Base-by-base conservation (phyloP, 2,113 vertebrate species). In the Cyrtonyx montezumae region DNA sequence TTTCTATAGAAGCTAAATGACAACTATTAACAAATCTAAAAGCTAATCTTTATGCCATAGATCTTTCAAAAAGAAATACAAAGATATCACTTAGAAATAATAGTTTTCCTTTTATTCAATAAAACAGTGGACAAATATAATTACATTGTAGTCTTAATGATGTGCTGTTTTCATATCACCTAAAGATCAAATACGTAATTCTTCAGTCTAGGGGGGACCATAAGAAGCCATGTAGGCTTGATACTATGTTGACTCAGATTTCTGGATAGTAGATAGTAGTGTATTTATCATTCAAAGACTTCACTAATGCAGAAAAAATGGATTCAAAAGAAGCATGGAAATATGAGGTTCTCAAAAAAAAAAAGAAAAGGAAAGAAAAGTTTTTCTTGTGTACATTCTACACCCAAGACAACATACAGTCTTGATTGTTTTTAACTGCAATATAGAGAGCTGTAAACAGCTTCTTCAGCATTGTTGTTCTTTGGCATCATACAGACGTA, bases 391-490 rank as follows among this genome's bases (percentile, higher is more conserved):
- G 7, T 18, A 40, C 4, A 7, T 62, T 79, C 34, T 30, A 59
- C 9, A 59, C 26, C 4, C 32, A 67, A 82, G 75, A 58, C 8
- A 19, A 28, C 2, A 58, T 1, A 17, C 8, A 61, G 23, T 40
- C 40, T 36, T 20, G 8, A 21, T 1, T 9, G 36, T 30, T 70
- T 12, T 37, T 28, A 21, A 65, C 2, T 34, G 13, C 20, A 71
- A 4, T 4, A 11, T 11, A 15, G 18, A 62, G 32, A 37, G 11
- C 4, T 48, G 28, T 17, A 75, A 25, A 19, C n/a, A 26, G 18
- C 30, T 1, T 3, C 22, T 45, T n/a, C 16, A n/a, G 37, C 3
- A 16, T 0, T n/a, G 5, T 22, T 55, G 8, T 34, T 34, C 5
- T 1, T 16, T 58, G 30, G 16, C 17, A 48, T 25, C 34, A 17